Base-by-base conservation (phyloP, 1,140 invertebrate species). In the Saxidomus purpurata region DNA sequence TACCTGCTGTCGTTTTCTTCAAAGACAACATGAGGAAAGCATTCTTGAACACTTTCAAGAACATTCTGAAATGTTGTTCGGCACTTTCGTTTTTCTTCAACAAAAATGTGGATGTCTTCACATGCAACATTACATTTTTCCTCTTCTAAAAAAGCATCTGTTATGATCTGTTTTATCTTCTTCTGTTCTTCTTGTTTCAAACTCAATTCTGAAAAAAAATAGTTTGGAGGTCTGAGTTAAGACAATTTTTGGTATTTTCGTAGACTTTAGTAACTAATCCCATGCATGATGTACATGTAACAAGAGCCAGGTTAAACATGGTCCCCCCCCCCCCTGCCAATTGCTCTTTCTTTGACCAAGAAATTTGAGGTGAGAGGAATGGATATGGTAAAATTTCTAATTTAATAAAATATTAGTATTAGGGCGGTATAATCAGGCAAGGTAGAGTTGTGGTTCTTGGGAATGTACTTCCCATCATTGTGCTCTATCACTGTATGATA, bases 21-120 rank as follows among this genome's bases (percentile, higher is more conserved):
- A 40, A 71, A 40, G n/a, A 0, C 38, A 38, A 71, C 67, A 38
- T 22, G 13, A 13, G 34, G 34, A 38, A 71, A 71, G 1, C 11
- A 17, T 40, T 71, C 67, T 40, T 38, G 13, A 13, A 71, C 17
- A 28, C 67, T 3, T 6, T 40, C 67, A 4, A 8, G 34, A 1
- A 71, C 34, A 9, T 1, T 1, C 1, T 38, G 17, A 40, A 71
- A 71, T 9, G 13, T 38, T 1, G 38, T 43, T 1, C 34, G 22
- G 67, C 36, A 71, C n/a, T 71, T 71, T 13, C 67, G 1, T 38
- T 71, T n/a, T 13, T 38, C 67, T n/a, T 71, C 67, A 6, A 38
- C 34, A 71, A 71, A 40, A 8, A 71, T 71, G 28, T 71, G 67
- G 34, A 71, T 17, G 38, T 71, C 67, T 40, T 71, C 67, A 71